These are phyloP conservation scores for Hylyphantes graminicola DNA, from an alignment of 1,140 invertebrate genomes.

Conservation along the genomic window DNA sequence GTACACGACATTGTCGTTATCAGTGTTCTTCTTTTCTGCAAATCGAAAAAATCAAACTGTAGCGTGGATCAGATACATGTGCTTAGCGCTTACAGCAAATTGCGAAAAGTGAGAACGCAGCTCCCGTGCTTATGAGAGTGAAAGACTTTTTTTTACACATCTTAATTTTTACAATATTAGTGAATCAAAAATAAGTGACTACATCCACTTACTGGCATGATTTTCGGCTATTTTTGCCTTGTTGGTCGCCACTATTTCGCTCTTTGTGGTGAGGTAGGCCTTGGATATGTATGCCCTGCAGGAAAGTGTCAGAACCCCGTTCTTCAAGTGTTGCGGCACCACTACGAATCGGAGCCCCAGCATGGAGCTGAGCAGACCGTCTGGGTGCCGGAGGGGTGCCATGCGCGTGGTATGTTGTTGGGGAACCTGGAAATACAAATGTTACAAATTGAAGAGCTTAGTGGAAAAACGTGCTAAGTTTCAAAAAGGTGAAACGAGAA, in stretches of 20 bases:
- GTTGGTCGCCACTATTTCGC: slow-evolving; percentile 73
- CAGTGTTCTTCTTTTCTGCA: too few relatives aligned
- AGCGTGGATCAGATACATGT: too few relatives aligned
- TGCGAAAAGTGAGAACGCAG: too few relatives aligned
- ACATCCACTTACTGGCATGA: slow-evolving; percentile 36
- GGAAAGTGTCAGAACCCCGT: slow-evolving; percentile 64
- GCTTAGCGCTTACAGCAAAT: too few relatives aligned
- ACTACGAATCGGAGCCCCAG: slow-evolving; percentile 48
- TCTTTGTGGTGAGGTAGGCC: slow-evolving; percentile 83
- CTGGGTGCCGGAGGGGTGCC: slow-evolving; percentile 16
- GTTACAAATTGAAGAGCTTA: background rate
- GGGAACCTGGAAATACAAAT: slow-evolving; percentile 36
- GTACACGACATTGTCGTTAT: too few relatives aligned
- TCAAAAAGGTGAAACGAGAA: too few relatives aligned
- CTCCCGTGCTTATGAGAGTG: too few relatives aligned
- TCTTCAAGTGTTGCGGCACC: slow-evolving; percentile 57
- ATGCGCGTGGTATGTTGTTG: slow-evolving; percentile 10
- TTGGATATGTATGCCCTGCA: slow-evolving; percentile 71
- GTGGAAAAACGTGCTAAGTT: background rate
- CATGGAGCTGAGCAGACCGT: slow-evolving; percentile 43
- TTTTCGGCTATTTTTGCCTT: slow-evolving; percentile 53
- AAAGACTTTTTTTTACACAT: too few relatives aligned
- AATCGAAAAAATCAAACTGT: too few relatives aligned
- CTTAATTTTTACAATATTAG: too few relatives aligned
- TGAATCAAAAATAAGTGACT: too few relatives aligned